A percentile compares a stretch with the other conserved stretches of the same genome.
Conservation (phyloP, 2,113 vertebrate species). For the Catagonus wagneri region DNA sequence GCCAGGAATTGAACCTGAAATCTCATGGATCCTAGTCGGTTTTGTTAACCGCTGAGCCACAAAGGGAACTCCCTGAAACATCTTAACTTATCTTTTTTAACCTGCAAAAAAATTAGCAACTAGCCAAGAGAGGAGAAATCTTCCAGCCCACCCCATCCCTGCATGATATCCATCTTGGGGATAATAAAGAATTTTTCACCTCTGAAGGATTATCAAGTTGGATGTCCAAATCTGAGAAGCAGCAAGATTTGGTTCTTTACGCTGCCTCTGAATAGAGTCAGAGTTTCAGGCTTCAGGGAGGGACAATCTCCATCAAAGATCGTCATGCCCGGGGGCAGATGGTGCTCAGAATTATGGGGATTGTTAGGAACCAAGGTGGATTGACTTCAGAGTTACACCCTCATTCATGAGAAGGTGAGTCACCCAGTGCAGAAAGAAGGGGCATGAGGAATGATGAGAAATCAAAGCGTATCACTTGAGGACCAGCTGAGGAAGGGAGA, state of each 20-base stretch:
- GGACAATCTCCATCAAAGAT: not conserved
- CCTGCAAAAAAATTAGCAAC: not conserved
- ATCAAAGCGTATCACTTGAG: not conserved
- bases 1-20: no score
- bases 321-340: not conserved
- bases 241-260: not conserved
- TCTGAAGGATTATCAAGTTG: not conserved
- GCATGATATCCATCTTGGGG: not conserved
- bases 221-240: not conserved
- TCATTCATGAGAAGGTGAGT: not conserved
- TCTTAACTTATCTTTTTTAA: slow-evolving; percentile 35
- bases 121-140: not conserved
- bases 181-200: not conserved
- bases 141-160: not conserved
- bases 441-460: not conserved
- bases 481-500: not conserved
- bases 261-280: not conserved
- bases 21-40: no score
- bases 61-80: not conserved
- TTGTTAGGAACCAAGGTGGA: not conserved
- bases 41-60: no score
- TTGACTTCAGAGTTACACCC: not conserved
- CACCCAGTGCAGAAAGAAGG: not conserved
- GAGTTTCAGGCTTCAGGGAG: not conserved
- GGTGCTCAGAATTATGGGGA: not conserved